phyloP scores from a whole-genome alignment of 2,113 vertebrate genomes.

The Hydrolagus affinis region DNA sequence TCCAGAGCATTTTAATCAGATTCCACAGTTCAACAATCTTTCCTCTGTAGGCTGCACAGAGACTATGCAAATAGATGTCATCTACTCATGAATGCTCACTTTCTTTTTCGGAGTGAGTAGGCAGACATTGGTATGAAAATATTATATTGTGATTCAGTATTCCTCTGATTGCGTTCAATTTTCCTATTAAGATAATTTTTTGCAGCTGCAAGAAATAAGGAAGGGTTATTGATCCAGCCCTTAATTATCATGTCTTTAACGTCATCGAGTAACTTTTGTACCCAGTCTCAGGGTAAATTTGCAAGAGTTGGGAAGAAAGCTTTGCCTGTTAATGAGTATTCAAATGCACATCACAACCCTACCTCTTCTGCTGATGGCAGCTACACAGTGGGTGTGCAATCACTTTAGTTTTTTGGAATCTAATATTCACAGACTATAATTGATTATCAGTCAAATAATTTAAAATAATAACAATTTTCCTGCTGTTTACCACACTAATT shows the following conservation, averaged over 20 bases:
- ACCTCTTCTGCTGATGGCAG: slow-evolving; percentile 26
- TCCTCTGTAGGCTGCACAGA: slow-evolving; percentile 56
- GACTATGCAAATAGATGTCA: slow-evolving; percentile 44
- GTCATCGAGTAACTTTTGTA: slow-evolving; percentile 30
- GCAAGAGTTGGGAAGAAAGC: slow-evolving; percentile 18
- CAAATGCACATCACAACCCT: slow-evolving; percentile 23
- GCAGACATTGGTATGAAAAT: slow-evolving; percentile 52
- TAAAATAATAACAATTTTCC: slow-evolving; percentile 31
- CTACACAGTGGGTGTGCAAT: slow-evolving; percentile 32
- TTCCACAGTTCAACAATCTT: slow-evolving; percentile 58
- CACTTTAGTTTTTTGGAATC: slow-evolving; percentile 31
- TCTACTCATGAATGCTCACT: slow-evolving; percentile 65
- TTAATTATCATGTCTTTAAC: slow-evolving; percentile 31
- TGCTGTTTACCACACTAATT: slow-evolving; percentile 31
- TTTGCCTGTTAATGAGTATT: slow-evolving; percentile 31
- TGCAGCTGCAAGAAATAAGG: slow-evolving; percentile 33
- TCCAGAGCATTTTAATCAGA: slow-evolving; percentile 61
- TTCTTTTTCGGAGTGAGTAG: slow-evolving; percentile 57
- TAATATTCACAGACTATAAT: slow-evolving; percentile 31
- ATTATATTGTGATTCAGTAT: slow-evolving; percentile 60
- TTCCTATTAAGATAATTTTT: slow-evolving; percentile 38
- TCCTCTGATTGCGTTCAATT: slow-evolving; percentile 39
- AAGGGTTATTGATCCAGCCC: slow-evolving; percentile 8
- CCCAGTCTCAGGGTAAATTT: slow-evolving; percentile 22
- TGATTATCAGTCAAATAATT: slow-evolving; percentile 32